Conservation (phyloP, 2,113 vertebrate species). For the Proteles cristata region DNA sequence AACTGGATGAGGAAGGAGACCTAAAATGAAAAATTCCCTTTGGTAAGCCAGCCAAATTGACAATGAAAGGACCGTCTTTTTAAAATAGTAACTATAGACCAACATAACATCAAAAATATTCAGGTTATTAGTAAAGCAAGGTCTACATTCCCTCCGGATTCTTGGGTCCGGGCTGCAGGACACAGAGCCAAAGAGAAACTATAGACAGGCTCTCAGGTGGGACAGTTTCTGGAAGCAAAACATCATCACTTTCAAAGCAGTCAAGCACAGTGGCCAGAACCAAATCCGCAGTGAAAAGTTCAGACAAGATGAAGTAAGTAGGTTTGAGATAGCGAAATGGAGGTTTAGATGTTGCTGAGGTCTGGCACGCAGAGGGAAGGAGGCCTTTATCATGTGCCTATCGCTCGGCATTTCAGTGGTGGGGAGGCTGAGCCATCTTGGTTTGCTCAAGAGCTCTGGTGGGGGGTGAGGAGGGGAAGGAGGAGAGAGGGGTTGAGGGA, state of each 20-base stretch:
- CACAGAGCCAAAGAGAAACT: not conserved
- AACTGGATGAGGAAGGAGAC: not conserved
- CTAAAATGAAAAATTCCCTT: not conserved
- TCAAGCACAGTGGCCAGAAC: not conserved
- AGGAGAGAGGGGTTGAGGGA: no score
- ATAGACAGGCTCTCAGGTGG: not conserved
- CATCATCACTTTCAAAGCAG: not conserved
- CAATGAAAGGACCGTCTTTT: not conserved
- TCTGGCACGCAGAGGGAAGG: not conserved
- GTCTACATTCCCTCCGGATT: not conserved
- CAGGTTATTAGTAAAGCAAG: not conserved
- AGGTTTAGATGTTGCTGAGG: not conserved
- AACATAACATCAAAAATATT: not conserved
- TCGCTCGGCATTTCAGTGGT: not conserved
- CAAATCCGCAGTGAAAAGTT: not conserved
- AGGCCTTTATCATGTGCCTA: fast-evolving
- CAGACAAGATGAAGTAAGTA: not conserved
- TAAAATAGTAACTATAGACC: not conserved
- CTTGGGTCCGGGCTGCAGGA: not conserved
- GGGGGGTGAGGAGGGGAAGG: no score
- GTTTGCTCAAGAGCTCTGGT: not conserved
- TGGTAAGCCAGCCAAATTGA: not conserved
- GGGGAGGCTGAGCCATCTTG: not conserved
- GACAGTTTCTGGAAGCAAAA: not conserved
- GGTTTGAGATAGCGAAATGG: no score